Base-by-base conservation (phyloP, 2,888 invertebrate species). In the Drosophila mayaguana region DNA sequence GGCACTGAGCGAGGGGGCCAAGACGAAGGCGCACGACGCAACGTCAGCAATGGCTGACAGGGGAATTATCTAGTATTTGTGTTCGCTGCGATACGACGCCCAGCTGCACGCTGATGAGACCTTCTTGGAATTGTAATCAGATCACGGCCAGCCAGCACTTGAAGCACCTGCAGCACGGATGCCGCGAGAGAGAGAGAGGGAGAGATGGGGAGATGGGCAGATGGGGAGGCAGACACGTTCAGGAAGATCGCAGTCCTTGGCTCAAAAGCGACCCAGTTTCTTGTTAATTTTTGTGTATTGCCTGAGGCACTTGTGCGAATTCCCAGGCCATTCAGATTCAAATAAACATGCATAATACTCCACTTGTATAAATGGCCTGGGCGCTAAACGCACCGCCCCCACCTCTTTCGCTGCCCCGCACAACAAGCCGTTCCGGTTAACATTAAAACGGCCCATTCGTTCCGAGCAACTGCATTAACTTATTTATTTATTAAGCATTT, bases 111-210 rank as follows among this genome's bases (percentile, higher is more conserved):
- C 64, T 74, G 60, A 62, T 81, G 72, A 74, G 54, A 75, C 65
- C 81, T 81, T 86, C 76, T 74, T 72, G 78, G 82, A 82, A 83
- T 80, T 64, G 53, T 73, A 86, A 83, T 86, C 77, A 75, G 86
- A 82, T 83, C 85, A 85, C 66, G 86, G 85, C 69, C 81, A 75
- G 63, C 67, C 63, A 75, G 63, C 67, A 45, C n/a, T 34, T 28
- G 48, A 34, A 38, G 48, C n/a, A 43, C 64, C 40, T 43, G 51
- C 69, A 55, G 7, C 8, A 43, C 16, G 46, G 22, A 48, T 40
- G n/a, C 7, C 28, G 16, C 11, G 48, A 42, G 4, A 51, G 9
- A 3, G 16, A 53, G 16, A 18, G 20, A 18, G 18, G 2, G 5
- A 16, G 36, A 16, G 34, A 16, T n/a, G n/a, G n/a, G n/a, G 36